Evolutionary conservation across 2,113 vertebrate genomes (phyloP).

Genomic region (Albula glossodonta): DNA sequence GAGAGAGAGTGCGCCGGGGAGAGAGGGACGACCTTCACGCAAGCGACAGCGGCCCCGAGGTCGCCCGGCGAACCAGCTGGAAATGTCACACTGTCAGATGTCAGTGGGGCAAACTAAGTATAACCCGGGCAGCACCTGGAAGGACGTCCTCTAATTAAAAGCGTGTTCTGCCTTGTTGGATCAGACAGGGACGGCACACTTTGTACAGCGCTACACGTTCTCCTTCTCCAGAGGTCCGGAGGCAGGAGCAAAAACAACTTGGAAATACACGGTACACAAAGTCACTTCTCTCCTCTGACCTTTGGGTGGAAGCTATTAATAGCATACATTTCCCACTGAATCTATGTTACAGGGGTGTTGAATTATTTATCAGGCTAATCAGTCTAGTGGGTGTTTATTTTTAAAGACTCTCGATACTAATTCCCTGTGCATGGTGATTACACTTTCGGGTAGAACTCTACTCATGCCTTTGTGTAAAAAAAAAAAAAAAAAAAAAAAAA

Average conservation of each 20-base stretch:
- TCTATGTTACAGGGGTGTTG: slow-evolving; percentile 63
- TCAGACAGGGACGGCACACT: slow-evolving; percentile 70
- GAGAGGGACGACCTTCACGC: slow-evolving; percentile 58
- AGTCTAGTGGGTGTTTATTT: slow-evolving; percentile 40
- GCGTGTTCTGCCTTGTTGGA: slow-evolving; percentile 74
- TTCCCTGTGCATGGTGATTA: neutral
- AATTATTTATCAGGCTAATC: slow-evolving; percentile 65
- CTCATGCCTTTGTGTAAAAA: neutral
- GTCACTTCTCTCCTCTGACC: slow-evolving; percentile 67
- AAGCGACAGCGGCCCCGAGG: slow-evolving; percentile 59
- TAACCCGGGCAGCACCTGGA: slow-evolving; percentile 77
- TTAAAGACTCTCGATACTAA: neutral
- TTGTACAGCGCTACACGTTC: slow-evolving; percentile 12
- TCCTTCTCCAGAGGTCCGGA: slow-evolving; percentile 12
- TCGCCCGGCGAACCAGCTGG: slow-evolving; percentile 69
- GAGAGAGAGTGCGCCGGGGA: neutral
- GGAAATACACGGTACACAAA: slow-evolving; percentile 48
- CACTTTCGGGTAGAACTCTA: neutral
- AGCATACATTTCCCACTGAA: slow-evolving; percentile 67
- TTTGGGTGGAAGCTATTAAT: slow-evolving; percentile 70
- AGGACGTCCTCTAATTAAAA: slow-evolving; percentile 81
- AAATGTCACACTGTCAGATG: slow-evolving; percentile 77
- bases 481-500: neutral
- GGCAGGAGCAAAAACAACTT: slow-evolving; percentile 10
- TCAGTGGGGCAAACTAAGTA: slow-evolving; percentile 71